phyloP scores from a whole-genome alignment of 1,140 invertebrate species.

The Nomia melanderi region DNA sequence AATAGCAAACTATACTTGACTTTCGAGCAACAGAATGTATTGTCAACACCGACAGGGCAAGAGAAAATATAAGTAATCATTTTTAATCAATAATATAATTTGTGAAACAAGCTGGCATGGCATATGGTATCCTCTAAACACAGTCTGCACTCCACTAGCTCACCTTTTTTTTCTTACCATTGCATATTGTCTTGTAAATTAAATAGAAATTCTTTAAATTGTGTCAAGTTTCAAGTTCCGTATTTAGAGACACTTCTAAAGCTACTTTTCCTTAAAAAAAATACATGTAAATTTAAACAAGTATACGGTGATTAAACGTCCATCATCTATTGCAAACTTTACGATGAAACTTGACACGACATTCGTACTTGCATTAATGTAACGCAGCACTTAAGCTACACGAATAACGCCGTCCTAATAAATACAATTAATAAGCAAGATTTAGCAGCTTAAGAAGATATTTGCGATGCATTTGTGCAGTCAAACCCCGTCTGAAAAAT shows the following conservation, averaged over 20 bases:
- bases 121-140: slow-evolving; percentile 81
- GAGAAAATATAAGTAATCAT: slow-evolving; percentile 74
- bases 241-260: not conserved
- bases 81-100: slow-evolving; percentile 74
- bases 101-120: slow-evolving; percentile 77
- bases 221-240: slow-evolving; percentile 65
- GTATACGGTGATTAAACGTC: not conserved
- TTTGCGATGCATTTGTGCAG: slow-evolving; percentile 73
- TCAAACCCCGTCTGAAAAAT: slow-evolving; percentile 42
- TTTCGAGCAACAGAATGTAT: slow-evolving; percentile 74
- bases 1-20: slow-evolving; percentile 68
- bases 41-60: slow-evolving; percentile 72
- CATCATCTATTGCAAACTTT: slow-evolving; percentile 18
- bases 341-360: slow-evolving; percentile 71
- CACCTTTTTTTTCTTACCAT: slow-evolving; percentile 78
- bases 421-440: slow-evolving; percentile 72
- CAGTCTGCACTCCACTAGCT: slow-evolving; percentile 82
- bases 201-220: slow-evolving; percentile 66
- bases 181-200: slow-evolving; percentile 73
- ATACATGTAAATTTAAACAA: slow-evolving; percentile 25
- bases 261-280: not conserved
- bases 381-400: slow-evolving; percentile 69
- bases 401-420: slow-evolving; percentile 75
- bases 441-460: slow-evolving; percentile 70
- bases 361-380: slow-evolving; percentile 70